These are phyloP conservation scores for Parauchenoglanis punctatus DNA, from an alignment of 2,797 vertebrate species.

Conservation along the genomic window DNA sequence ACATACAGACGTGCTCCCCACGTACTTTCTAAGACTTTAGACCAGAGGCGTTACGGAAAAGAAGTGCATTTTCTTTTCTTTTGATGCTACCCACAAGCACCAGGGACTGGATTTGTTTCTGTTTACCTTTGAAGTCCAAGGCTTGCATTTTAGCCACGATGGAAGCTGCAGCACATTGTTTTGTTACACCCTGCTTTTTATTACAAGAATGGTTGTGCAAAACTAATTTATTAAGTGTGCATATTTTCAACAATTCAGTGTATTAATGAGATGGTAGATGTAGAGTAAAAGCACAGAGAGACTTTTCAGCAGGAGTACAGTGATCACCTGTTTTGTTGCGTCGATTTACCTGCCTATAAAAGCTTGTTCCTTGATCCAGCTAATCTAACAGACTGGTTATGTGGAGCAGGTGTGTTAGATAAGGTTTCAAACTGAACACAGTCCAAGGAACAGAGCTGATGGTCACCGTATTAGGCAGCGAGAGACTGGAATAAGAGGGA, in stretches of 20 bases:
- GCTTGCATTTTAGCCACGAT: constrained; percentile 42
- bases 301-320: not conserved
- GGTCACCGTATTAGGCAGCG: constrained; percentile 12
- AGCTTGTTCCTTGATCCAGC: not conserved
- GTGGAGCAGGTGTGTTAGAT: constrained; percentile 9
- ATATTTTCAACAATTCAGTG: constrained; percentile 15
- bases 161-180: constrained; percentile 34
- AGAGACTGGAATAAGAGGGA: not conserved
- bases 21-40: constrained; percentile 12
- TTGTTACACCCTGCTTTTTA: constrained; percentile 40
- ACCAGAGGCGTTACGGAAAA: constrained; percentile 28
- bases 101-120: constrained; percentile 53
- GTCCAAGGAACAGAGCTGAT: not conserved
- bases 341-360: constrained; percentile 3
- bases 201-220: constrained; percentile 34
- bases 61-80: constrained; percentile 30
- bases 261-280: constrained; percentile 11
- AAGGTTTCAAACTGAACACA: not conserved
- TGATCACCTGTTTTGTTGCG: constrained; percentile 20
- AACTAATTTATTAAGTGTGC: constrained; percentile 53
- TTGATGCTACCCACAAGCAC: constrained; percentile 26
- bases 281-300: constrained; percentile 14
- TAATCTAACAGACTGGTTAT: not conserved
- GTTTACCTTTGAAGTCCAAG: constrained; percentile 37
- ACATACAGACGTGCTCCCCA: not conserved